Base-by-base conservation (phyloP, 2,888 invertebrate genomes). In the Mythimna vitellina region DNA sequence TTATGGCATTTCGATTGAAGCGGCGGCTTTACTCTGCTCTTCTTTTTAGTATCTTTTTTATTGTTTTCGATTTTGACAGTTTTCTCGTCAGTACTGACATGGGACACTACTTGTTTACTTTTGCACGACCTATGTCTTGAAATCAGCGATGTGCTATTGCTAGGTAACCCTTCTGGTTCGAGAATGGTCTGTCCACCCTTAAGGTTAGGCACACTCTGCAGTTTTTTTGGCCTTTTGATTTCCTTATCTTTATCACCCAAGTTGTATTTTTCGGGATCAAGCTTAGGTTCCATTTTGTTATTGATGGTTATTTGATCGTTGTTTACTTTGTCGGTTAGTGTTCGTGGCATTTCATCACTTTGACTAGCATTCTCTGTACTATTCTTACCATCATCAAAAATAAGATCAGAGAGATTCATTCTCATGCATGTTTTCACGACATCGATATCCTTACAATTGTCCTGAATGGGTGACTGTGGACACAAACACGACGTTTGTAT, bases 41-140 rank as follows among this genome's bases (percentile, higher is more conserved):
- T 95, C 89, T 93, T 94, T 91, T 93, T 95, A 29, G 83, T 80
- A 70, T 84, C 72, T 35, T 35, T 35, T 89, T 93, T 94, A 88
- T 92, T 94, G 75, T 89, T 93, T 89, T 79, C 76, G 32, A 87
- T 90, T 76, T 84, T 91, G 38, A 94, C 94, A 86, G 89, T 89
- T 90, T 96, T 96, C 5, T 96, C 96, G 62, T 96, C 96, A 89
- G 96, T 96, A 79, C 95, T 96, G 29, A 93, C 89, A 76, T 94
- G 90, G 82, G 96, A 96, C 22, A 94, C 92, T 12, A 95, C 89
- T 87, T 95, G 95, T 90, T 95, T 96, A 78, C 93, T 94, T 86
- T 96, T 96, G 86, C 96, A 96, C 22, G 95, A 92, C 71, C 96
- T 91, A 87, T 95, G 95, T 77, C 96, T 89, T 17, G 96, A 96